These are phyloP conservation scores for Liparis tanakae DNA, from an alignment of 2,797 vertebrate species.

Conservation along the genomic window DNA sequence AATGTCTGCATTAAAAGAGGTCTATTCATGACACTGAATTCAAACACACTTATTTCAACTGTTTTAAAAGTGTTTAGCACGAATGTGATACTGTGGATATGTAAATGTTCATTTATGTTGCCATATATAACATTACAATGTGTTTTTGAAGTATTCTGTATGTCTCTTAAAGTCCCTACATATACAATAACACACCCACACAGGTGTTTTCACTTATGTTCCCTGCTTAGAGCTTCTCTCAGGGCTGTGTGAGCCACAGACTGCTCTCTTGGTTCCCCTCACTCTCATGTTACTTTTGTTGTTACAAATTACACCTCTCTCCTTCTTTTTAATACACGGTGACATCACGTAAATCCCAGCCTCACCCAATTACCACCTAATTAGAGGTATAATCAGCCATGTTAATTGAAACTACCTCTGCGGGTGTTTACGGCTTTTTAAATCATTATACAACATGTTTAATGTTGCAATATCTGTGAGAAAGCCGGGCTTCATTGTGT, in stretches of 20 bases:
- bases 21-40: conserved; percentile 16
- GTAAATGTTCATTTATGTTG: background rate
- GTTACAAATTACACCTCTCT: background rate
- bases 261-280: background rate
- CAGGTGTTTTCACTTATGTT: background rate
- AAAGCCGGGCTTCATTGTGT: background rate
- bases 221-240: background rate
- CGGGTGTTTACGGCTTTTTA: background rate
- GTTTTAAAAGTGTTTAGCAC: background rate
- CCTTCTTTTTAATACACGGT: background rate
- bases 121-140: background rate
- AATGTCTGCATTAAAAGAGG: background rate
- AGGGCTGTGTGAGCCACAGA: background rate
- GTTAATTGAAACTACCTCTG: background rate
- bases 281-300: background rate
- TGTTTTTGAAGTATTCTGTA: background rate
- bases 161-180: background rate
- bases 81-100: background rate
- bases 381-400: background rate
- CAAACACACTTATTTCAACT: conserved; percentile 25
- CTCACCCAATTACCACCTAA: background rate
- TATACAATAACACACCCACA: background rate
- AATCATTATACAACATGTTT: background rate
- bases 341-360: background rate
- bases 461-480: background rate